Conservation (phyloP, 2,888 invertebrate species). For the Entomobrya multifasciata region DNA sequence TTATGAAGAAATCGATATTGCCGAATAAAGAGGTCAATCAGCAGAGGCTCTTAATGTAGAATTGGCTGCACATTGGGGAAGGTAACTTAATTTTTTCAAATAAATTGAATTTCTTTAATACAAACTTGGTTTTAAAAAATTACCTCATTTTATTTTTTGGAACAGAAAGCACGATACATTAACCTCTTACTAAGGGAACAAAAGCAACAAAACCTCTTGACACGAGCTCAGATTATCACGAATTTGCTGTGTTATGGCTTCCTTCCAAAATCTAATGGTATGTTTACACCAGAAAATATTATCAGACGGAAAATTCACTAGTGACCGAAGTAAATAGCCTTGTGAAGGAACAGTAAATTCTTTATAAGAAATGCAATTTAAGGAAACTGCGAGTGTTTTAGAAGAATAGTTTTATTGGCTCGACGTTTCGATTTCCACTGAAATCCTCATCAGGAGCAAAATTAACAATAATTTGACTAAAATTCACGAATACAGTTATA, state of each 20-base stretch:
- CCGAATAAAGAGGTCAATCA: constrained; percentile 75
- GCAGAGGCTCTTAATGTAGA: constrained; percentile 64
- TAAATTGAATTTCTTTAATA: too few species aligned
- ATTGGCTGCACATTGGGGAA: constrained; percentile 74
- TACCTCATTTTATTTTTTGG: too few species aligned
- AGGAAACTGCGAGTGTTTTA: too few species aligned
- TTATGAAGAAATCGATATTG: constrained; percentile 78
- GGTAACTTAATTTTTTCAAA: constrained; percentile 62
- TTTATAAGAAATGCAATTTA: too few species aligned
- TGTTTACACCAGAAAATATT: constrained; percentile 74
- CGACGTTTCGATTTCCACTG: too few species aligned
- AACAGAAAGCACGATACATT: too few species aligned
- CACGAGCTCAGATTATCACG: constrained; percentile 74
- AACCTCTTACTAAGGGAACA: constrained; percentile 55
- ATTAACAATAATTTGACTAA: too few species aligned
- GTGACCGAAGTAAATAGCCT: constrained; percentile 71
- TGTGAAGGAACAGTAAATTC: constrained; percentile 71
- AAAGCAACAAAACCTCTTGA: constrained; percentile 55
- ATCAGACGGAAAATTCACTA: constrained; percentile 71
- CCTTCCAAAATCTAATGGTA: constrained; percentile 75
- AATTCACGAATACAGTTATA: too few species aligned
- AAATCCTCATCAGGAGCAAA: too few species aligned
- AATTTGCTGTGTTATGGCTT: constrained; percentile 76
- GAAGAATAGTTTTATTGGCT: too few species aligned
- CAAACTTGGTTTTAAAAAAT: too few species aligned